phyloP scores from a whole-genome alignment of 2,888 invertebrate genomes.

The Macaria notata region DNA sequence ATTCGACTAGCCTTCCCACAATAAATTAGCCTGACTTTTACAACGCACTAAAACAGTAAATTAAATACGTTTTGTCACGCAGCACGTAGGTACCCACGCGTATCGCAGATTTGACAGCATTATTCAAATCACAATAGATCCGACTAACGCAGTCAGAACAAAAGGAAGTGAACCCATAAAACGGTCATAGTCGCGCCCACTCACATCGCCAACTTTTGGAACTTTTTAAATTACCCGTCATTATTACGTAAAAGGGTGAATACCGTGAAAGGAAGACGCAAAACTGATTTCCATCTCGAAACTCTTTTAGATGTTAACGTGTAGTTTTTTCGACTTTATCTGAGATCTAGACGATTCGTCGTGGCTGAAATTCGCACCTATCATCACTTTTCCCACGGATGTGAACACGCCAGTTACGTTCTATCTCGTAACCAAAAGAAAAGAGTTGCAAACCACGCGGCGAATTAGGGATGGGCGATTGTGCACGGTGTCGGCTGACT shows the following conservation, averaged over 20 bases:
- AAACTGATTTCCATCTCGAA: slow-evolving; percentile 46
- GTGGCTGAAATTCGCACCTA: slow-evolving; percentile 59
- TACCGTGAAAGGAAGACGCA: slow-evolving; percentile 47
- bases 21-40: slow-evolving; percentile 35
- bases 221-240: slow-evolving; percentile 27
- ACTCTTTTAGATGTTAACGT: slow-evolving; percentile 45
- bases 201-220: slow-evolving; percentile 37
- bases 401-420: slow-evolving; percentile 44
- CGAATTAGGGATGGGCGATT: slow-evolving; percentile 33
- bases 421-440: slow-evolving; percentile 35
- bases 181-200: slow-evolving; percentile 46
- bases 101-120: slow-evolving; percentile 31
- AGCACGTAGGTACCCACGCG: slow-evolving; percentile 29
- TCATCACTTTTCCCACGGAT: slow-evolving; percentile 54
- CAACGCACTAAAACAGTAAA: slow-evolving; percentile 36
- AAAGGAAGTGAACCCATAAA: slow-evolving; percentile 51
- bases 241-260: slow-evolving; percentile 41
- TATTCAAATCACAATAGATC: slow-evolving; percentile 41
- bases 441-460: slow-evolving; percentile 33
- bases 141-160: slow-evolving; percentile 31
- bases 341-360: slow-evolving; percentile 53
- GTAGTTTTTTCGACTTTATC: slow-evolving; percentile 51
- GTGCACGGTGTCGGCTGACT: slow-evolving; percentile 32
- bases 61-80: slow-evolving; percentile 40
- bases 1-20: slow-evolving; percentile 25